Evolutionary conservation across 2,113 vertebrate species (phyloP).

Genomic region (Henicopernis longicauda): DNA sequence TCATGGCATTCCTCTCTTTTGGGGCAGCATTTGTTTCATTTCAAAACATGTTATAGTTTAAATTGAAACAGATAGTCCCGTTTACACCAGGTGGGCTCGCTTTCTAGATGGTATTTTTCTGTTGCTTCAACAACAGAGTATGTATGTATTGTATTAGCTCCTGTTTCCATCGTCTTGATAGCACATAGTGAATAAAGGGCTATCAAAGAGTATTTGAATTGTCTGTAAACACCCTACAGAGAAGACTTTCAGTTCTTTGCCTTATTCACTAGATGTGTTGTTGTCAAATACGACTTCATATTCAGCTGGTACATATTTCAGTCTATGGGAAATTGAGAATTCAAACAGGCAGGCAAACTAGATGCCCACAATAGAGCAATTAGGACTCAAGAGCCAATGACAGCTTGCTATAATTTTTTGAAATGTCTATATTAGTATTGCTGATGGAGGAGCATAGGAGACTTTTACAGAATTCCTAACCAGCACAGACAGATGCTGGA

Average conservation of each 20-base stretch:
- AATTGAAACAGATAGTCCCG: not conserved
- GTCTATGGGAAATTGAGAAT: not conserved
- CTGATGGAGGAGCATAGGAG: not conserved
- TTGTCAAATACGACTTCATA: not conserved
- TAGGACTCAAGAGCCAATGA: not conserved
- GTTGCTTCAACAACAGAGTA: not conserved
- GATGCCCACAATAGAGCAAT: not conserved
- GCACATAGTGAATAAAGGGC: not conserved
- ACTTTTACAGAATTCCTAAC: not conserved
- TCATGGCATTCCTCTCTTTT: not conserved
- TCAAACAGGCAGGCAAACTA: not conserved
- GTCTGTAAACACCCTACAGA: not conserved
- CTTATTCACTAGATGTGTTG: not conserved
- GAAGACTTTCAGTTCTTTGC: not conserved
- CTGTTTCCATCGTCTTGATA: not conserved
- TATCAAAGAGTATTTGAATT: not conserved
- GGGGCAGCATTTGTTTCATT: not conserved
- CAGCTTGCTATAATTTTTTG: not conserved
- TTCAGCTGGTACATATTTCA: not conserved
- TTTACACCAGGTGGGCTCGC: not conserved
- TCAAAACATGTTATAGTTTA: not conserved
- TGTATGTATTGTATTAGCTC: not conserved
- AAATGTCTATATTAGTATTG: not conserved
- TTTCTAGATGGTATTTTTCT: not conserved
- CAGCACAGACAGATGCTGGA: not conserved